Percentiles rank a stretch among this genome's conserved stretches.
These are phyloP conservation scores for Enteromius trimaculatus DNA, from an alignment of 2,797 vertebrate genomes.

Conservation along the genomic window DNA sequence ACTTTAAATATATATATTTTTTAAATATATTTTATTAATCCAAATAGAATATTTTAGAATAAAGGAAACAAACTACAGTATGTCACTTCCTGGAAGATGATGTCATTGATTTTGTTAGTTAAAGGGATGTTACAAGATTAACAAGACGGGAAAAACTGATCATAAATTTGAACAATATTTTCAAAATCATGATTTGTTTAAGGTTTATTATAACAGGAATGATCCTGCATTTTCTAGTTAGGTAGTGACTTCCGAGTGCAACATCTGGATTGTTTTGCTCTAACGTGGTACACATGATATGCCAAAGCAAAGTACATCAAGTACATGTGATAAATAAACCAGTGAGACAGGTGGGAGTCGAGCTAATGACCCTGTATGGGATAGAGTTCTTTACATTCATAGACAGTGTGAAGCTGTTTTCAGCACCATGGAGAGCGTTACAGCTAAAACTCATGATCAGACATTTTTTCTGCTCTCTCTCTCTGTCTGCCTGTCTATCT, in stretches of 20 bases:
- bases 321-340: constrained; percentile 24
- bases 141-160: background rate
- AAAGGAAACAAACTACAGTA: background rate
- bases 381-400: constrained; percentile 14
- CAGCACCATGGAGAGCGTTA: constrained; percentile 77
- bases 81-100: background rate
- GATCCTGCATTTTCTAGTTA: background rate
- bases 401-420: constrained; percentile 44
- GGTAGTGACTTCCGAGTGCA: background rate
- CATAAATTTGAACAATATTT: background rate
- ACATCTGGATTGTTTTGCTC: constrained; percentile 7
- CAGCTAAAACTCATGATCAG: constrained; percentile 4
- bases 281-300: background rate
- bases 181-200: background rate
- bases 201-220: background rate
- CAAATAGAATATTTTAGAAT: background rate
- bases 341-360: constrained; percentile 32
- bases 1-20: background rate
- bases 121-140: background rate
- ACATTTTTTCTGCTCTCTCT: constrained; percentile 11
- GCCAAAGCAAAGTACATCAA: constrained; percentile 22
- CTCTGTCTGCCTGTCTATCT: constrained; percentile 4
- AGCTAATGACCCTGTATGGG: constrained; percentile 34
- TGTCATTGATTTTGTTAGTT: background rate
- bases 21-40: background rate